phyloP scores from a whole-genome alignment of 64 coral and sea anemone species.

The Trachythela sp. region DNA sequence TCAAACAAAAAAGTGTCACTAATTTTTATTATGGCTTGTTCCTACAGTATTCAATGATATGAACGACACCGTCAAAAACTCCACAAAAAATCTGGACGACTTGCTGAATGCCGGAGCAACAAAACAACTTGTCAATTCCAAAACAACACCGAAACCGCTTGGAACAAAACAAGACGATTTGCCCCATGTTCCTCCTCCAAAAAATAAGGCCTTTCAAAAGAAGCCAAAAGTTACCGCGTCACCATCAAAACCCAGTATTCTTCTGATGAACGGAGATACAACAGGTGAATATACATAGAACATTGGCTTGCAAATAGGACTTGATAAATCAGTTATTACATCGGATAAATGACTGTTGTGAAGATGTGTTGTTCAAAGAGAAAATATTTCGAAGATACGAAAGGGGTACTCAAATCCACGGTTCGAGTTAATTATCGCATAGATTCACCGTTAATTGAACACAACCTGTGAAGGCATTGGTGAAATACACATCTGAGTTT shows the following conservation, averaged over 20 bases:
- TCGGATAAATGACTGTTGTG: not conserved
- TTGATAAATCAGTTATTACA: not conserved
- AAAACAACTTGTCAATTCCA: not conserved
- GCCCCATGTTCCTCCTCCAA: not conserved
- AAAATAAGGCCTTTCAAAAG: not conserved
- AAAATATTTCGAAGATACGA: too few relatives aligned
- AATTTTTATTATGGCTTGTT: not conserved
- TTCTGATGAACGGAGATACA: slow-evolving; percentile 11
- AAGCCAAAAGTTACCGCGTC: not conserved
- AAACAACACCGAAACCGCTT: not conserved
- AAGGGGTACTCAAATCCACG: too few relatives aligned
- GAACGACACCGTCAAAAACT: not conserved
- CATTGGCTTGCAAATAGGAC: too few relatives aligned
- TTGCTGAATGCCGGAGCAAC: not conserved
- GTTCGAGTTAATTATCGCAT: too few relatives aligned
- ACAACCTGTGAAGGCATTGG: too few relatives aligned
- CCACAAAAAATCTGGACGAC: not conserved
- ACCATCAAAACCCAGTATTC: not conserved
- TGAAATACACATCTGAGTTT: too few relatives aligned
- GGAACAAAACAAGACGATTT: not conserved
- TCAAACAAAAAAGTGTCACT: too few relatives aligned
- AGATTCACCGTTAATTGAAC: too few relatives aligned
- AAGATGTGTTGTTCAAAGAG: too few relatives aligned
- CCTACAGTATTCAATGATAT: not conserved
- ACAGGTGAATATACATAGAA: not conserved